A percentile compares a stretch with the other conserved stretches of the same genome.
These are phyloP conservation scores for Hyposoter dolosus DNA, from an alignment of 2,888 invertebrate genomes.

Conservation along the genomic window DNA sequence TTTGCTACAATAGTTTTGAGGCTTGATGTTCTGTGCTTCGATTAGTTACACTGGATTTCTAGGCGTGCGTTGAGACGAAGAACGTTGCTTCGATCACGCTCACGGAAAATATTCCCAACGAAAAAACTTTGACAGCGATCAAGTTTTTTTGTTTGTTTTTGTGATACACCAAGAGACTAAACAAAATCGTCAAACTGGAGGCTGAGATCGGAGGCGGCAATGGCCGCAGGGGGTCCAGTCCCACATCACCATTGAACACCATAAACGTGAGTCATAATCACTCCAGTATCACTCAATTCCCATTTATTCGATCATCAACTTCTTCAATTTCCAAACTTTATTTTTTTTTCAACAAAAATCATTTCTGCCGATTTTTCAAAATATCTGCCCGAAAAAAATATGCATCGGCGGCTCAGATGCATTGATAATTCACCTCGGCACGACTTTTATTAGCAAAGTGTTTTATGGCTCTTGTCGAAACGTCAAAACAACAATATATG, in stretches of 20 bases:
- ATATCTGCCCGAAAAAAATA: not conserved
- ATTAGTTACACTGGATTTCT: slow-evolving; percentile 16
- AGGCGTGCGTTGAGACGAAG: slow-evolving; percentile 13
- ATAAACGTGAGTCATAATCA: slow-evolving; percentile 81
- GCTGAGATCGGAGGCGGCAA: slow-evolving; percentile 82
- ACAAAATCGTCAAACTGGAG: slow-evolving; percentile 81
- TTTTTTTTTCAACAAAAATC: not conserved
- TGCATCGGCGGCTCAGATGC: not conserved
- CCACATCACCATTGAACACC: slow-evolving; percentile 80
- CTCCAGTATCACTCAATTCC: not conserved
- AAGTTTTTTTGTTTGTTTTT: not conserved
- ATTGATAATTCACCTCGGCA: slow-evolving; percentile 42
- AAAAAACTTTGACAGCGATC: not conserved
- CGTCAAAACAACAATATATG: slow-evolving; percentile 37
- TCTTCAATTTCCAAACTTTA: not conserved
- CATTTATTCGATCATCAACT: not conserved
- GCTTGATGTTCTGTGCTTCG: slow-evolving; percentile 49
- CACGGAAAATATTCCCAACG: slow-evolving; percentile 29
- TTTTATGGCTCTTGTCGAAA: slow-evolving; percentile 10
- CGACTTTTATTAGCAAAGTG: slow-evolving; percentile 41
- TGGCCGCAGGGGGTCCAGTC: slow-evolving; percentile 82
- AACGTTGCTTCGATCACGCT: slow-evolving; percentile 38
- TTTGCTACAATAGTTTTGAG: not conserved
- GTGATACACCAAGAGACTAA: slow-evolving; percentile 16
- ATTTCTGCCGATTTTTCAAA: not conserved